Conservation (phyloP, 1,140 invertebrate genomes). For the Ostrea denselamellosa region DNA sequence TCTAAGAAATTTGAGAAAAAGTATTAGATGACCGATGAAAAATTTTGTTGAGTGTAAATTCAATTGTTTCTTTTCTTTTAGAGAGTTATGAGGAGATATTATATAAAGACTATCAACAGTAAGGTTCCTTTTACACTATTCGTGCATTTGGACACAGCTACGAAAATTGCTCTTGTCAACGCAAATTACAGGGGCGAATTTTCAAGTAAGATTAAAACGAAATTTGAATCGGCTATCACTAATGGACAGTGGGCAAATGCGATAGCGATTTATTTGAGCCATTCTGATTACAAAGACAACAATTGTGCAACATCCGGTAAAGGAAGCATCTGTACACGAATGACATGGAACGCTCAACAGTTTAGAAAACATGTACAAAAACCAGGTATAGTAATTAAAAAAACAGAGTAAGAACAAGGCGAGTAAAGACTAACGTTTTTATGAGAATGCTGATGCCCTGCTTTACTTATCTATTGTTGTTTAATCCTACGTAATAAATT, state of each 20-base stretch:
- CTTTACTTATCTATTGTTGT: not conserved
- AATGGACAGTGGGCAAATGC: constrained; percentile 44
- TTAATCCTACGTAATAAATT: not conserved
- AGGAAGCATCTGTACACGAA: constrained; percentile 43
- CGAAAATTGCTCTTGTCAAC: constrained; percentile 47
- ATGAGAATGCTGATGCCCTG: not conserved
- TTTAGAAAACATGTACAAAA: constrained; percentile 39
- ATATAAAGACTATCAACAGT: constrained; percentile 25
- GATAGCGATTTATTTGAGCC: constrained; percentile 21
- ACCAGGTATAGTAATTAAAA: not conserved
- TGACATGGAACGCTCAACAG: constrained; percentile 46
- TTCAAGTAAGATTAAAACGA: not conserved
- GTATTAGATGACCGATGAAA: no score
- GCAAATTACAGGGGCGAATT: constrained; percentile 50
- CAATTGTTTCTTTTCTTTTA: not conserved
- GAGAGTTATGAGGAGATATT: constrained; percentile 10
- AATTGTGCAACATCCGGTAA: not conserved
- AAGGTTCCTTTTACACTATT: constrained; percentile 9
- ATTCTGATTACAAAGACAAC: constrained; percentile 40
- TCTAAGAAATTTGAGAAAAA: no score
- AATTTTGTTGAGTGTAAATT: not conserved
- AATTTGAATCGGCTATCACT: constrained; percentile 23
- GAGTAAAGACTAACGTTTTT: not conserved
- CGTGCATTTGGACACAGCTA: constrained; percentile 8
- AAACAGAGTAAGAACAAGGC: not conserved